Evolutionary conservation across 1,140 invertebrate genomes (phyloP), one percentile per base, ranked within the genome.

Genomic region (Zaprionus taronus): DNA sequence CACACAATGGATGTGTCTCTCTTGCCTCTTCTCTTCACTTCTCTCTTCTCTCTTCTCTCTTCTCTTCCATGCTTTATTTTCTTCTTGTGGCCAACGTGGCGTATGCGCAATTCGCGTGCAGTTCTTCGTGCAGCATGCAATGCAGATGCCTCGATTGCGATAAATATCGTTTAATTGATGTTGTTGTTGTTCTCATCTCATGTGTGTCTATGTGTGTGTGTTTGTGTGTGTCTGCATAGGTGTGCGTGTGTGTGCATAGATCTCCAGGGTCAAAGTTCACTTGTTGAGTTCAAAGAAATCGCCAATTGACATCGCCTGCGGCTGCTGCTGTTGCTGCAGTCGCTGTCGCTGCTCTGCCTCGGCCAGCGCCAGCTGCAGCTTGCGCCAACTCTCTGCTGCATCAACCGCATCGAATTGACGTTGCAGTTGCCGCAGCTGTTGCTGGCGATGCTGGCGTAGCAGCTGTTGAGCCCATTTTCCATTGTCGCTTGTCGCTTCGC

Each of bases 81-180:
- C 44, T 34, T 34, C 31, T 34, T 11, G 9, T 41, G 41, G 44
- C 55, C 55, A 58, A 77, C 38, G 62, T n/a, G 56, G 20, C 74
- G 74, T 72, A 77, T 77, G 69, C 74, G 74, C 69, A 22, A 66
- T 67, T 77, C 55, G 67, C 6, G 4, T 44, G 41, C 41, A 47
- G 41, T n/a, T 44, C 26, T 66, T 65, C 72, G 66, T 51, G 70
- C 74, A 55, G 66, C 83, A 80, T 87, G 83, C 83, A 83, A 87
- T 70, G 49, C 58, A 63, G 72, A 71, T 70, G 49, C 66, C 67
- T 73, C 66, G 56, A 36, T 55, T 81, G 70, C 64, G 76, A 73
- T 89, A 84, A 87, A 87, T 87, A 87, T 87, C 84, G 73, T 84
- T 84, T 71, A 55, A 84, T 84, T 84, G 79, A 70, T 62, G 31